phyloP scores from a whole-genome alignment of 2,113 vertebrate genomes.

The Herpailurus yagouaroundi region DNA sequence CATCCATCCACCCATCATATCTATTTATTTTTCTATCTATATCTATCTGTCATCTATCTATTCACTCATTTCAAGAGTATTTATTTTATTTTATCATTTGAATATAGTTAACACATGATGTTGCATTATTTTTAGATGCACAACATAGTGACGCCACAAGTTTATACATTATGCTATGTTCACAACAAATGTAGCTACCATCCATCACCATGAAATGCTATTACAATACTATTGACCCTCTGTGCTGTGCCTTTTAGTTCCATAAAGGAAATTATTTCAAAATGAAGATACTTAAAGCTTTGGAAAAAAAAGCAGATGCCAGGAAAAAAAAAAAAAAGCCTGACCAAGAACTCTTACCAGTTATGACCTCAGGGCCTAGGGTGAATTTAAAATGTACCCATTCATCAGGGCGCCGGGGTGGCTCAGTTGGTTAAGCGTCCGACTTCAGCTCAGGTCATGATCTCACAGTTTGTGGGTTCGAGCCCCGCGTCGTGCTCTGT shows the following conservation, averaged over 20 bases:
- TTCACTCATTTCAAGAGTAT: not conserved
- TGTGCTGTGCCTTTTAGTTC: not conserved
- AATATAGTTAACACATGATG: not conserved
- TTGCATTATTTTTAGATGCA: not conserved
- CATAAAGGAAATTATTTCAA: not conserved
- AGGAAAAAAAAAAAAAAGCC: not conserved
- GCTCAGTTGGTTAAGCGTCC: too few species aligned
- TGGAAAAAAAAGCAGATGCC: not conserved
- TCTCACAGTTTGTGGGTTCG: too few species aligned
- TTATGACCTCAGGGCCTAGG: not conserved
- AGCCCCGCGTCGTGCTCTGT: too few species aligned
- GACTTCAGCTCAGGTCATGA: too few species aligned
- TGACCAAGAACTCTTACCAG: not conserved
- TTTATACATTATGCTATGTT: not conserved
- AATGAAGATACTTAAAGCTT: not conserved
- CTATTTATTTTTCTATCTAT: too few species aligned
- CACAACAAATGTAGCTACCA: not conserved
- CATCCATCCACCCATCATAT: too few species aligned
- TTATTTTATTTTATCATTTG: not conserved
- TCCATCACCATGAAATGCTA: not conserved
- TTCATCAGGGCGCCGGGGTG: not conserved
- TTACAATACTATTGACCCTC: not conserved
- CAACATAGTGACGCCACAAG: not conserved
- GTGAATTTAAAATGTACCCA: not conserved
- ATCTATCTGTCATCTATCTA: too few species aligned